A percentile compares a stretch with the other conserved stretches of the same genome.
These are phyloP conservation scores for Phalacrocorax aristotelis DNA, from an alignment of 2,113 vertebrate genomes.

Conservation along the genomic window DNA sequence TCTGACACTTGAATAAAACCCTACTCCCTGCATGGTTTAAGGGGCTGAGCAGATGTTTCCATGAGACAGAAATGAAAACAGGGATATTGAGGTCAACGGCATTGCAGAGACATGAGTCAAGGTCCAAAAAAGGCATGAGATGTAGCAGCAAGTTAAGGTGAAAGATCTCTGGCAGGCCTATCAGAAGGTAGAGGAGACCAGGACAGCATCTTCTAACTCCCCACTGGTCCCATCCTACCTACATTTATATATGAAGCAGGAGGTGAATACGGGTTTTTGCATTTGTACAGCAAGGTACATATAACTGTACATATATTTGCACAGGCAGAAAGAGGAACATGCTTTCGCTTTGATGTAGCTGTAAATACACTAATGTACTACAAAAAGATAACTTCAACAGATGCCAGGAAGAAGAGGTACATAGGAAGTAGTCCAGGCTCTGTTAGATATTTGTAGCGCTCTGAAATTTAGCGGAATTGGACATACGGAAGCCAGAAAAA, in stretches of 20 bases:
- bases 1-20: conserved; percentile 18
- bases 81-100: not conserved
- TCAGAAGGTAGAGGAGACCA: not conserved
- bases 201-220: not conserved
- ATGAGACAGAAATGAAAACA: not conserved
- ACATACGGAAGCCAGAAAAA: not conserved
- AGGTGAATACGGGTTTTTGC: not conserved
- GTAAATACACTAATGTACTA: not conserved
- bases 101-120: not conserved
- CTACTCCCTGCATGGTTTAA: not conserved
- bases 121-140: not conserved
- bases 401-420: not conserved
- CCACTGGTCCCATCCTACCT: not conserved
- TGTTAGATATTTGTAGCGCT: not conserved
- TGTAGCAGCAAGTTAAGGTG: not conserved
- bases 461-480: not conserved
- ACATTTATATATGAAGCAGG: not conserved
- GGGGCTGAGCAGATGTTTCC: not conserved
- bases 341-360: not conserved
- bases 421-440: not conserved
- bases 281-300: not conserved
- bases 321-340: not conserved
- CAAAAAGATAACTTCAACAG: not conserved
- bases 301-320: not conserved
- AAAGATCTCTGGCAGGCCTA: not conserved